Conservation (phyloP, 1,140 invertebrate species). For the Bombus turneri region DNA sequence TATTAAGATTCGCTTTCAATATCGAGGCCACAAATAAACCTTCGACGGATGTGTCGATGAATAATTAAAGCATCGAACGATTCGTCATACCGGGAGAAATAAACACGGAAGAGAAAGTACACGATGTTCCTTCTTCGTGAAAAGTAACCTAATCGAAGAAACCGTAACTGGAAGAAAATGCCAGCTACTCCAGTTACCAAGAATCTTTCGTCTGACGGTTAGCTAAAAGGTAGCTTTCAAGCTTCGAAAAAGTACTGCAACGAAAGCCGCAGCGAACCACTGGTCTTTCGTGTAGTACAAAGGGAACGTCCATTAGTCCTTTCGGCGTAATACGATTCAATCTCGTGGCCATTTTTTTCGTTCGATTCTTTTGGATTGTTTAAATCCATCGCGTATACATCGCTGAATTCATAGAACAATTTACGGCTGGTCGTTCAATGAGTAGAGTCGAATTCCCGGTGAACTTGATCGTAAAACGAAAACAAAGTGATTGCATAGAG, state of each 20-base stretch:
- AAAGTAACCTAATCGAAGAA: background rate
- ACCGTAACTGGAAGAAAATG: background rate
- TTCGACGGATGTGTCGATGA: background rate
- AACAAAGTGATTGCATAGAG: background rate
- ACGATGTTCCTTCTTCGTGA: too few species aligned
- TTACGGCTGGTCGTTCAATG: background rate
- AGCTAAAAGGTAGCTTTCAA: constrained; percentile 37
- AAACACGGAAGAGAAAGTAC: background rate
- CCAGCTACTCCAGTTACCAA: background rate
- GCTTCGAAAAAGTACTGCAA: background rate
- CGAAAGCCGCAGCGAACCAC: background rate
- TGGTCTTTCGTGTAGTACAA: constrained; percentile 16
- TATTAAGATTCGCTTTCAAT: constrained; percentile 5
- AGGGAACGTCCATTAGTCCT: constrained; percentile 35
- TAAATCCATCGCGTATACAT: background rate
- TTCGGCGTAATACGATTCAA: constrained; percentile 34
- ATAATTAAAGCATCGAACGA: constrained; percentile 23
- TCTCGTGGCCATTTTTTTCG: background rate
- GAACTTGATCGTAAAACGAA: background rate
- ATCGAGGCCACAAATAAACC: background rate
- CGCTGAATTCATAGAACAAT: background rate
- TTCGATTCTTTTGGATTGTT: background rate
- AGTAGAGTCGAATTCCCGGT: background rate
- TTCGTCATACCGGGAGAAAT: background rate
- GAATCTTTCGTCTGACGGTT: background rate